Base-by-base conservation (phyloP, 2,113 vertebrate species). In the Thamnophis sirtalis region DNA sequence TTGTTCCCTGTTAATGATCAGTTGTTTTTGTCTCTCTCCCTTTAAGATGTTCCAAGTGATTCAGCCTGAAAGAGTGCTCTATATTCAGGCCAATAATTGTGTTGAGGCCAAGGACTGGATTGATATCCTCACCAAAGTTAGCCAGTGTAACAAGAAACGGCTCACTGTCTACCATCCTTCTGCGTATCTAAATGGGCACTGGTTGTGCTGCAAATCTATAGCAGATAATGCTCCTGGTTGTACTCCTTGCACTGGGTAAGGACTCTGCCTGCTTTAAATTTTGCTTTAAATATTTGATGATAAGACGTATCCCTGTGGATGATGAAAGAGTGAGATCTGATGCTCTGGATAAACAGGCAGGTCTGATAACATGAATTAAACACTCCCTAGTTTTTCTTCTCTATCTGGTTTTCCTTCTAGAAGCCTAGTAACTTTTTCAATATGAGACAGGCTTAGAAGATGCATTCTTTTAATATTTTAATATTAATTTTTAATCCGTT, bases 41-140 rank as follows among this genome's bases (percentile, higher is more conserved):
- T 93, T 93, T 33, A 96, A 99, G 99, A 99, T 99, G 99, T 99
- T 99, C 96, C 99, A 99, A 97, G 99, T 99, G 15, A 98, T 99
- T 93, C 99, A 99, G 96, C 99, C 99, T 1, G 98, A 99, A 97
- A 98, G 99, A 38, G 98, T 98, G 0, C 96, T 99, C n/a, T 99
- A 99, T 96, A 99, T 99, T 95, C 99, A 99, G 97, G 99, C 99
- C 96, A 99, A 98, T 97, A 99, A 99, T 94, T 99, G 99, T 0
- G 99, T 99, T 33, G 99, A 99, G 96, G 99, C 99, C 0, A 98
- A 98, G 48, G 99, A 99, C 96, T 99, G 99, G 99, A 99, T 98
- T 38, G 99, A 99, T 96, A 98, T 99, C 95, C 98, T 99, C 93
- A 99, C 99, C 96, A 99, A 99, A 97, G 99, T 99, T 89, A 99